Base-by-base conservation (phyloP, 2,113 vertebrate genomes). In the Ammospiza caudacuta region DNA sequence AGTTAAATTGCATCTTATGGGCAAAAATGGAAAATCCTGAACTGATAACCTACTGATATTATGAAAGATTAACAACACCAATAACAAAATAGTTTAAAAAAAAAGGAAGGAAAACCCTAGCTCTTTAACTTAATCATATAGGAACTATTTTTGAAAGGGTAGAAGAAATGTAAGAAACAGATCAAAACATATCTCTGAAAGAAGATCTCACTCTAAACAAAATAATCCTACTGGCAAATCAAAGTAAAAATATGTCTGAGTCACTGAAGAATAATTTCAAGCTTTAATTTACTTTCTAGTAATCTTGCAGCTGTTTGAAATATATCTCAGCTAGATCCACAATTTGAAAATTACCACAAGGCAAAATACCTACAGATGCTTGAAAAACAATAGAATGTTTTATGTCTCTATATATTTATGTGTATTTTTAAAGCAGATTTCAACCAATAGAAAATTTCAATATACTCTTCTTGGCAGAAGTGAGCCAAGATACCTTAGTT, bases 141-240 rank as follows among this genome's bases (percentile, higher is more conserved):
- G 29, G 27, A 78, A 12, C 4, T 54, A 33, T 73, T 94, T 93
- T 86, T 88, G 12, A 68, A 90, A 90, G 46, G 20, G 33, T 12
- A 76, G 31, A 92, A 95, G 70, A 91, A 80, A 95, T 76, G 15
- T n/a, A 90, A 76, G 62, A 91, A 95, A 70, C 21, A 61, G 47
- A 94, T 77, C 28, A 78, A 80, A 95, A 29, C 9, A 87, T 24
- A 70, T 49, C 57, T 95, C 62, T 96, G 91, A 96, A 97, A 88
- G 70, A 90, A 47, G 41, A 87, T 43, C 73, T 64, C n/a, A 64
- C 93, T 86, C 62, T 89, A 94, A 95, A 96, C 44, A 52, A 94
- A 96, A 94, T 90, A 90, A 93, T 95, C 67, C 33, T 74, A 62
- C 61, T 62, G 66, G 67, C 41, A 96, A 97, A 96, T 89, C 81